Conservation (phyloP, 2,888 invertebrate genomes). For the Lepidochitona cinerea region DNA sequence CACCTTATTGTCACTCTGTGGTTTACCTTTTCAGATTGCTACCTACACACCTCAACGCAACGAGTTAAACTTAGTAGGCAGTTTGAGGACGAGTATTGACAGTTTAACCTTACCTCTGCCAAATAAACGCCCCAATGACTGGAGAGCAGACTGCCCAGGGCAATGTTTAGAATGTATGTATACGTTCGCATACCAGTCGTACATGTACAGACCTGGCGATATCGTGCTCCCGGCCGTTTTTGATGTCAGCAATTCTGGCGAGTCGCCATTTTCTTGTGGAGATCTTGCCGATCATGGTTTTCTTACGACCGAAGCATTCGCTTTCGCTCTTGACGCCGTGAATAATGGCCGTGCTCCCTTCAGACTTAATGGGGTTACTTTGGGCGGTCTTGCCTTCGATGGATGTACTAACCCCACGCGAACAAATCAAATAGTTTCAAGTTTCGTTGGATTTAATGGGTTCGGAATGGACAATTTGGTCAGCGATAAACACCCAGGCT, state of each 20-base stretch:
- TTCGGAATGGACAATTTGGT: background rate
- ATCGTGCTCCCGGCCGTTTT: slow-evolving; percentile 59
- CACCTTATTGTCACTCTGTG: too few relatives aligned
- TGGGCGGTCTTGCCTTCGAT: slow-evolving; percentile 62
- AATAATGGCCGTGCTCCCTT: slow-evolving; percentile 44
- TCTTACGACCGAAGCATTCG: slow-evolving; percentile 60
- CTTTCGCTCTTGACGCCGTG: slow-evolving; percentile 53
- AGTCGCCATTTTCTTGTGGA: slow-evolving; percentile 53
- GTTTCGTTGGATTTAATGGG: slow-evolving; percentile 23
- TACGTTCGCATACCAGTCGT: slow-evolving; percentile 50
- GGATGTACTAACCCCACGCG: slow-evolving; percentile 53
- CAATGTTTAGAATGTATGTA: slow-evolving; percentile 61
- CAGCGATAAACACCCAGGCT: slow-evolving; percentile 38
- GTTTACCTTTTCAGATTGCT: background rate
- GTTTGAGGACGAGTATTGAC: background rate
- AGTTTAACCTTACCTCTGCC: background rate
- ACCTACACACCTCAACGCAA: background rate
- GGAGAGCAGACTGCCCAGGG: slow-evolving; percentile 34
- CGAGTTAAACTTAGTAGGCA: background rate
- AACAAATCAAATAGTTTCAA: slow-evolving; percentile 50
- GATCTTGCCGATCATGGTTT: slow-evolving; percentile 49
- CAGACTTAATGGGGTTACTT: slow-evolving; percentile 40
- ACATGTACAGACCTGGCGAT: slow-evolving; percentile 55
- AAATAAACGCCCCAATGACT: background rate
- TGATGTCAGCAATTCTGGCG: slow-evolving; percentile 56